A percentile compares a stretch with the other conserved stretches of the same genome.
Conservation (phyloP, 1,140 invertebrate species). For the Drosophila bocqueti region DNA sequence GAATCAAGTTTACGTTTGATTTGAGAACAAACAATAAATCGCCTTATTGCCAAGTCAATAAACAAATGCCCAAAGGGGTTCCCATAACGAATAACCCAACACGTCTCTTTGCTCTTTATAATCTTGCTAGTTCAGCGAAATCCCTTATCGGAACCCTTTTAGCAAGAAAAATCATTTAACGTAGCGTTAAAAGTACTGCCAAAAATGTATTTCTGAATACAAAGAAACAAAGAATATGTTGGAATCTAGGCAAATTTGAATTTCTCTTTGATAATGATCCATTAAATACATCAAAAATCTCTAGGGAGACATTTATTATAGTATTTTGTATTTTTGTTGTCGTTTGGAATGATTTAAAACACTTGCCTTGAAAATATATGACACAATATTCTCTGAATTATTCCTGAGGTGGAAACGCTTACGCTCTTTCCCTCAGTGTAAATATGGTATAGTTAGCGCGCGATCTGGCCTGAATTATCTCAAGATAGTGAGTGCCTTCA, state of each 20-base stretch:
- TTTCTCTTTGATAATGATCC: neutral
- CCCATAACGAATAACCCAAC: neutral
- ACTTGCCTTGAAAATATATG: neutral
- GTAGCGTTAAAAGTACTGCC: neutral
- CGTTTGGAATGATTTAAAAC: neutral
- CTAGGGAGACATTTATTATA: neutral
- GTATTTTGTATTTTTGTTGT: neutral
- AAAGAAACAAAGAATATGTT: too few species aligned
- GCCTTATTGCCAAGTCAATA: conserved; percentile 2
- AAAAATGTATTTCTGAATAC: neutral
- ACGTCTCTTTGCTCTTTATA: neutral
- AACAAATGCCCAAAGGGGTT: conserved; percentile 10
- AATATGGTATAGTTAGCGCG: conserved; percentile 11
- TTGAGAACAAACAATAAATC: conserved; percentile 6
- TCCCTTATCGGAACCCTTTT: conserved; percentile 11
- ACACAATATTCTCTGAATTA: neutral
- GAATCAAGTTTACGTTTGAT: neutral
- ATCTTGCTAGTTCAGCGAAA: conserved; percentile 12
- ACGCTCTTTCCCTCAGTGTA: conserved; percentile 19
- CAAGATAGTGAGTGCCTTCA: conserved; percentile 39
- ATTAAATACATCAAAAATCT: neutral
- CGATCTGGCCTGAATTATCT: conserved; percentile 47
- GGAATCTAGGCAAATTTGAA: too few species aligned
- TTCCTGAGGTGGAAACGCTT: neutral
- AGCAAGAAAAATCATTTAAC: conserved; percentile 1